Conservation (phyloP, 2,113 vertebrate genomes). For the Antechinus stuartii region DNA sequence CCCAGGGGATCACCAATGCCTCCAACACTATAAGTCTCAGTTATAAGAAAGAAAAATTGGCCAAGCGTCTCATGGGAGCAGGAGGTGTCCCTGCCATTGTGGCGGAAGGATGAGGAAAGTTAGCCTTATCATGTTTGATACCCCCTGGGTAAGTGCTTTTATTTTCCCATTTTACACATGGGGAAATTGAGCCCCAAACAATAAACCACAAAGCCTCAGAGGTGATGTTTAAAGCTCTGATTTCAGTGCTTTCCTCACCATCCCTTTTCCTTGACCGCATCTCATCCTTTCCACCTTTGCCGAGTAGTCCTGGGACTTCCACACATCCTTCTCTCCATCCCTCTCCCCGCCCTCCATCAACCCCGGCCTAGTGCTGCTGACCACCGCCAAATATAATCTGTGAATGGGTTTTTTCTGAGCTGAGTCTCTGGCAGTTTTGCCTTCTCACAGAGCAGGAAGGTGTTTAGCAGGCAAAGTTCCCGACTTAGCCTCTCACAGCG, state of each 20-base stretch:
- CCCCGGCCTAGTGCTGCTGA: too few relatives aligned
- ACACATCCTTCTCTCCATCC: too few relatives aligned
- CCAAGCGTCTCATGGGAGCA: neutral
- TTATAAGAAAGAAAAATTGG: neutral
- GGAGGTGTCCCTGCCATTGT: neutral
- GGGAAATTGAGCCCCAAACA: neutral
- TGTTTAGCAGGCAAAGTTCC: neutral
- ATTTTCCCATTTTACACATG: neutral
- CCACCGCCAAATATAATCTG: neutral
- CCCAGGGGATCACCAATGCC: neutral
- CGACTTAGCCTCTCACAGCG: neutral
- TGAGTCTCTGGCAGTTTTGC: neutral
- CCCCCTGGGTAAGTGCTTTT: too few relatives aligned
- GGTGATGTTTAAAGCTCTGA: neutral
- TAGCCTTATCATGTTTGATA: too few relatives aligned
- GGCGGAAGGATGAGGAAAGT: neutral
- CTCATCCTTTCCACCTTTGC: neutral
- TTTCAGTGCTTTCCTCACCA: neutral
- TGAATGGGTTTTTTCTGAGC: neutral
- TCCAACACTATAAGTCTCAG: neutral
- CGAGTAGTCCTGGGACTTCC: neutral
- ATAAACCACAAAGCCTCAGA: neutral
- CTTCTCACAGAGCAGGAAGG: neutral
- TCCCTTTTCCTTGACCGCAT: neutral
- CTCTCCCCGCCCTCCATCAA: too few relatives aligned